Base-by-base conservation (phyloP, 2,888 invertebrate genomes). In the Epistrophella euchroma region DNA sequence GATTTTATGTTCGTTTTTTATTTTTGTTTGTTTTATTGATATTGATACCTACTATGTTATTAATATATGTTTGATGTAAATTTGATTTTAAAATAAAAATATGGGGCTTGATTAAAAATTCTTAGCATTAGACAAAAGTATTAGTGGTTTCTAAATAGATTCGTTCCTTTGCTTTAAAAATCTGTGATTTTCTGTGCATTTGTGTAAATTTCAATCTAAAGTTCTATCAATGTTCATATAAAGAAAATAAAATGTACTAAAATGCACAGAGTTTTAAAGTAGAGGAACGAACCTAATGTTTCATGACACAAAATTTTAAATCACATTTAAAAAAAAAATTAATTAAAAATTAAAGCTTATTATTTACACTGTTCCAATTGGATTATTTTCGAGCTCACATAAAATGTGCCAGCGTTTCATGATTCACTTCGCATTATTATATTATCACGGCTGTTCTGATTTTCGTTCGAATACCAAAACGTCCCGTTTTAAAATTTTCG, bases 11-110 rank as follows among this genome's bases (percentile, higher is more conserved):
- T 76, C 50, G 56, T 7, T 15, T 74, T 45, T 47, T 22, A 4
- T 62, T 56, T n/a, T 10, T 74, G 60, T 7, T 62, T 40, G 10
- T 76, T n/a, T n/a, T n/a, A n/a, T n/a, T n/a, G n/a, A n/a, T n/a
- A n/a, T n/a, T n/a, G n/a, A n/a, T n/a, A n/a, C n/a, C n/a, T 25
- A 52, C 7, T 50, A 15, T 25, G 7, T 25, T 52, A 25, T 50
- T 19, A 4, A 10, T 50, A 2, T 52, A 19, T 22, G 1, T 1
- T 1, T 32, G 22, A 2, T 19, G 5, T 22, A 15, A n/a, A 52
- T 28, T 47, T 45, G 17, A 17, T 17, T 47, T 17, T 2, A 43
- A 43, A 43, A n/a, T 43, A n/a, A 45, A 10, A 45, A 45, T 17
- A 17, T 43, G 37, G 15, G 37, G 7, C 0, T n/a, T n/a, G 43